Base-by-base conservation (phyloP, 2,113 vertebrate species). In the Odobenus rosmarus region DNA sequence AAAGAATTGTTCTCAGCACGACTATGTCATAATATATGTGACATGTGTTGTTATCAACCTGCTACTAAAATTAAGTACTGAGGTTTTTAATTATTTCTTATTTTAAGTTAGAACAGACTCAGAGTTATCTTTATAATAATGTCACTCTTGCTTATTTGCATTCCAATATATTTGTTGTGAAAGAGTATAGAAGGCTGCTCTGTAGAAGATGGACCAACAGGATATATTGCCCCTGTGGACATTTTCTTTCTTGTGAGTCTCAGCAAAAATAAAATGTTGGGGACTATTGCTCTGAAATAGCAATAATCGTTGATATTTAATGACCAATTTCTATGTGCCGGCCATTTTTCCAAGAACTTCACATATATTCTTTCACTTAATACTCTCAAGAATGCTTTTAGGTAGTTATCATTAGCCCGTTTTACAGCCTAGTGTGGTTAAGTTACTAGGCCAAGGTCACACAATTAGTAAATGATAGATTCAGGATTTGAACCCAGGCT, bases 61-160 rank as follows among this genome's bases (percentile, higher is more conserved):
- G 53, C 23, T 80, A 24, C 62, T 82, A 84, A 90, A 85, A 69
- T 84, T 92, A 90, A 79, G 6, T 64, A 23, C 24, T 95, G 26
- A 91, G 15, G 10, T 74, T 90, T 94, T 90, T 13, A 49, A 77
- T 72, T 24, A 74, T n/a, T 89, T 95, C 46, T 91, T 59, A 80
- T 88, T 93, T 97, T 77, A 92, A 93, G 24, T 62, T 61, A 59
- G 62, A 96, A 74, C 36, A 72, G 59, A 80, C 42, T 94, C 53
- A 55, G 33, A 21, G 9, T 33, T 53, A 57, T 87, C 49, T 53
- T 64, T 67, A 2, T 67, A 77, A 49, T 21, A 61, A 42, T 46
- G 28, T 89, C n/a, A 79, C 24, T 90, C 28, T 53, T 28, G 7
- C 62, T 92, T 36, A 67, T 57, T 83, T 69, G 61, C 42, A 57